Evolutionary conservation across 2,113 vertebrate genomes (phyloP).

Genomic region (Loxodonta africana): DNA sequence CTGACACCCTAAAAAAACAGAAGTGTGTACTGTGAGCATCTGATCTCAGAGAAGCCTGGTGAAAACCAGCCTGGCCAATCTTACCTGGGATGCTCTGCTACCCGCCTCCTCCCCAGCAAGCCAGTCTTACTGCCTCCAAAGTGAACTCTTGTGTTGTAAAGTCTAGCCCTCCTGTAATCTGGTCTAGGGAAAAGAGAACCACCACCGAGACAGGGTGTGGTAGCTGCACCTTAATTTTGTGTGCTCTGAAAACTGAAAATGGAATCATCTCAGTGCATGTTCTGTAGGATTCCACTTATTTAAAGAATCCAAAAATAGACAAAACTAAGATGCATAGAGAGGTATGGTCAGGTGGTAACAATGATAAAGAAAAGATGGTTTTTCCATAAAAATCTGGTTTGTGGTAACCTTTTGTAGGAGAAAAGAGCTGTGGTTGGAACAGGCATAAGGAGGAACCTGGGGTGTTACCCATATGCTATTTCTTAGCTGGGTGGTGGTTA

Average conservation of each 20-base stretch:
- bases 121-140: not conserved
- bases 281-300: not conserved
- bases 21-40: not conserved
- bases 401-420: not conserved
- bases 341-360: not conserved
- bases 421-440: not conserved
- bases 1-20: not conserved
- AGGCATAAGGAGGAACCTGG: not conserved
- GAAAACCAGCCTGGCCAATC: not conserved
- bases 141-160: not conserved
- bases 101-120: not conserved
- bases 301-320: not conserved
- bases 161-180: not conserved
- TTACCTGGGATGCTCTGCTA: not conserved
- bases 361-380: not conserved
- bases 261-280: not conserved
- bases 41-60: not conserved
- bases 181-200: not conserved
- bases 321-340: not conserved
- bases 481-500: not conserved
- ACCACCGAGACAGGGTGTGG: not conserved
- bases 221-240: not conserved
- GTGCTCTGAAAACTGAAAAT: not conserved
- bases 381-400: not conserved
- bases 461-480: not conserved